Conservation (phyloP, 2,797 vertebrate genomes). For the Spondyliosoma cantharus region DNA sequence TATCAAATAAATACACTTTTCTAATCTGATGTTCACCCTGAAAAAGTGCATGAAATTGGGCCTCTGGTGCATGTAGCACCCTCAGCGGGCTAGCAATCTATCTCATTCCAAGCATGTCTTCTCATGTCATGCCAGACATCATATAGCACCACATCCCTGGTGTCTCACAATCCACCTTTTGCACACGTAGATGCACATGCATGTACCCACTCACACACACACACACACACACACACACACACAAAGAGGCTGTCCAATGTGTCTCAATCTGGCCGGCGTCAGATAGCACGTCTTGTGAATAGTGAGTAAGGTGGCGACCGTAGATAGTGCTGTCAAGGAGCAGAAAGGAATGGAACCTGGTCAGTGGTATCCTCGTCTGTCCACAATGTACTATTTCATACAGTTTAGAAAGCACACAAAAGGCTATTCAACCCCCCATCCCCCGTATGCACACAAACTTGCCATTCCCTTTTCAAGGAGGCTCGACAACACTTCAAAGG, state of each 20-base stretch:
- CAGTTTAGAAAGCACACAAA: conserved; percentile 60
- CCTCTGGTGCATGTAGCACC: conserved; percentile 10
- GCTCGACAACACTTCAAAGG: conserved; percentile 73
- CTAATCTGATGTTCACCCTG: conserved; percentile 30
- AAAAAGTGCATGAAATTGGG: conserved; percentile 15
- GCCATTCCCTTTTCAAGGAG: conserved; percentile 56
- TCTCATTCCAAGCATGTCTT: conserved; percentile 60
- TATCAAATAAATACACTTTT: conserved; percentile 43
- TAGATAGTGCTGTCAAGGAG: conserved; percentile 63
- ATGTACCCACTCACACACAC: conserved; percentile 19
- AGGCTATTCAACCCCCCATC: conserved; percentile 52
- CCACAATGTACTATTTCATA: conserved; percentile 52
- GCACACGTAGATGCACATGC: conserved; percentile 42
- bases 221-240: conserved; percentile 47
- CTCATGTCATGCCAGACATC: conserved; percentile 69
- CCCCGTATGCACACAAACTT: conserved; percentile 52
- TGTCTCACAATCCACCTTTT: conserved; percentile 56
- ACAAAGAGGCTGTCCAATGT: conserved; percentile 60
- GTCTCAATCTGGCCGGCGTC: conserved; percentile 73
- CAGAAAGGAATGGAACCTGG: conserved; percentile 58
- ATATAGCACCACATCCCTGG: conserved; percentile 55
- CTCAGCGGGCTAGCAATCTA: conserved; percentile 20
- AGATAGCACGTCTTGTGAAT: conserved; percentile 72
- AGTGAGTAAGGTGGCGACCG: conserved; percentile 63
- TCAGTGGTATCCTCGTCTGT: conserved; percentile 55